These are phyloP conservation scores for Geococcyx californianus DNA, from an alignment of 2,113 vertebrate species.

Conservation along the genomic window DNA sequence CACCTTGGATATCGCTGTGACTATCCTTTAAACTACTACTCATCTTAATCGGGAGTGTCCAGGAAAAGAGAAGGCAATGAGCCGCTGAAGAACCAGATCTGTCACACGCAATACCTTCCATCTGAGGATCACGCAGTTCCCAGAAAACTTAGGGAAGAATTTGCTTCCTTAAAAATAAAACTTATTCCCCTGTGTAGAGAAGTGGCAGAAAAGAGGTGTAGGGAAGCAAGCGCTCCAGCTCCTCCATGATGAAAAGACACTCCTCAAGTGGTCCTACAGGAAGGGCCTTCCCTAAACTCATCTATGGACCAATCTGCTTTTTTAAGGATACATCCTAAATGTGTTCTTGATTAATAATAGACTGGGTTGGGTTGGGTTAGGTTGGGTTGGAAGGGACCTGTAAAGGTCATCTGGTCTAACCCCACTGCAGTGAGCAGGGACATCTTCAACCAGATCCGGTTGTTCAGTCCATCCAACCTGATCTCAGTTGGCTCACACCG, in stretches of 20 bases:
- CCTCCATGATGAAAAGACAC: fast-evolving
- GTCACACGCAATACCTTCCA: fast-evolving
- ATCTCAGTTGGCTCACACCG: fast-evolving
- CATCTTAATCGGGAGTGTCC: not conserved
- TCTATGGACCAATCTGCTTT: fast-evolving
- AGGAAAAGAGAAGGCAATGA: not conserved
- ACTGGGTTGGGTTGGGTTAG: no score
- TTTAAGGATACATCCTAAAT: fast-evolving
- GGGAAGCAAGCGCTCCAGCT: not conserved
- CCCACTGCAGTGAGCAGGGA: no score
- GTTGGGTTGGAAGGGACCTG: no score
- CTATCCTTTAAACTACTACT: not conserved
- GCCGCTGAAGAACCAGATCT: not conserved
- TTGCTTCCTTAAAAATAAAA: fast-evolving
- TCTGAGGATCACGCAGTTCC: not conserved
- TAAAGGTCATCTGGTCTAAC: no score
- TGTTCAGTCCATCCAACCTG: no score
- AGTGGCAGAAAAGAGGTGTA: not conserved
- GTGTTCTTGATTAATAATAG: fast-evolving
- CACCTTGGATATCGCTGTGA: not conserved
- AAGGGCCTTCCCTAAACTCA: not conserved
- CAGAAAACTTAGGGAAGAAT: not conserved
- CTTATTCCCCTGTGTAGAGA: not conserved
- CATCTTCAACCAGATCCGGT: no score
- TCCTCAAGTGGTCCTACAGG: not conserved